Evolutionary conservation across 2,797 vertebrate genomes (phyloP).

Genomic region (Ceryle rudis): DNA sequence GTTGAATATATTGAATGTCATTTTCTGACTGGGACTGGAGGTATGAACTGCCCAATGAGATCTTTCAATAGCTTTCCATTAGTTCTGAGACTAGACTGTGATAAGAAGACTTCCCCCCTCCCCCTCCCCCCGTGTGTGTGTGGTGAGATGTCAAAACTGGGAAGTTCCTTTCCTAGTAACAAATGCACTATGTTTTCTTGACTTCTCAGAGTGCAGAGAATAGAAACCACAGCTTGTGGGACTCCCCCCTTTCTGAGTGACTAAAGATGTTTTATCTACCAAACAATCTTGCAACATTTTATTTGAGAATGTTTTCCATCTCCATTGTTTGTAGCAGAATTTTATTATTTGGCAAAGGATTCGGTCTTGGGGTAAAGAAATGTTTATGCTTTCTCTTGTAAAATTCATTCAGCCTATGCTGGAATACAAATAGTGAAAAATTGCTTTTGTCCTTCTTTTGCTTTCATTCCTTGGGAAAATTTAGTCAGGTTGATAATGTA

Average conservation of each 20-base stretch:
- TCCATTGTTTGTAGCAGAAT: constrained; percentile 1
- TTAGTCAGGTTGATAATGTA: constrained; percentile 40
- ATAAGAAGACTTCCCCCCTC: not conserved
- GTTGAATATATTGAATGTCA: not conserved
- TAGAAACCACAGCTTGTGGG: not conserved
- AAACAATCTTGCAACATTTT: not conserved
- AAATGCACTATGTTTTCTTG: not conserved
- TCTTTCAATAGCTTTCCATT: not conserved
- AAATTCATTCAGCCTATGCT: constrained; percentile 8
- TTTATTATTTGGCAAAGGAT: constrained; percentile 20
- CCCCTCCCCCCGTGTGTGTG: too few relatives aligned
- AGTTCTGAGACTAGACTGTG: not conserved
- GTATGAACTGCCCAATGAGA: not conserved
- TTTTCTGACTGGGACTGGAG: not conserved
- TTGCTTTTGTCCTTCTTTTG: constrained; percentile 43
- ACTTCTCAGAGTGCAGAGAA: not conserved
- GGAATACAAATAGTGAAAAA: constrained; percentile 45
- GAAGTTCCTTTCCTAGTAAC: not conserved
- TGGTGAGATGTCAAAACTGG: not conserved
- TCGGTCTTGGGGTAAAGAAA: not conserved
- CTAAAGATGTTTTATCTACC: not conserved
- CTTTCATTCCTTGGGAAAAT: constrained; percentile 51
- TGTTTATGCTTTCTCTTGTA: constrained; percentile 14
- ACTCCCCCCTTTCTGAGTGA: not conserved
- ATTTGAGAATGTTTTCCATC: not conserved